Evolutionary conservation across 2,888 invertebrate species (phyloP).

Genomic region (Bruchidius siliquastri): DNA sequence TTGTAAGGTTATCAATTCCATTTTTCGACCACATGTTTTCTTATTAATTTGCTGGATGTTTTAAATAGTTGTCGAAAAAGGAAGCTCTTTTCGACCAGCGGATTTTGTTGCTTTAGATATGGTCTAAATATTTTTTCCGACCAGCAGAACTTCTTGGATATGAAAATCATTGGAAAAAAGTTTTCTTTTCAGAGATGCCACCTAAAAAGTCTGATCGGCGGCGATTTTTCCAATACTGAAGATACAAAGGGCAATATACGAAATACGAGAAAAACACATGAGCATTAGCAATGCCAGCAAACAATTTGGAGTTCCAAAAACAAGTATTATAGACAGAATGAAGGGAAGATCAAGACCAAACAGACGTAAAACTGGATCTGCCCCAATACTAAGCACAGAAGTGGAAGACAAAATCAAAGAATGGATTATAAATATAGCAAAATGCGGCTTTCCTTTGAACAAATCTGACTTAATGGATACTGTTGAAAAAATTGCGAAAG

Average conservation of each 20-base stretch:
- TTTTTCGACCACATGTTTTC: too few species aligned
- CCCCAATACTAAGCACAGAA: slow-evolving; percentile 5
- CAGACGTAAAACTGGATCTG: background rate
- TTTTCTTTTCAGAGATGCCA: background rate
- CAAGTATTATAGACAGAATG: background rate
- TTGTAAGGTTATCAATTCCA: too few species aligned
- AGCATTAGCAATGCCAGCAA: background rate
- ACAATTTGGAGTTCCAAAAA: background rate
- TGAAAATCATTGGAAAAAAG: too few species aligned
- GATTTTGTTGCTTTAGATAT: too few species aligned
- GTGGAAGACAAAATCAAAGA: slow-evolving; percentile 27
- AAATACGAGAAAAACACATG: background rate
- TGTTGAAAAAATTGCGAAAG: slow-evolving; percentile 23
- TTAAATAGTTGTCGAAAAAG: too few species aligned
- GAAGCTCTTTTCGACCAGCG: too few species aligned
- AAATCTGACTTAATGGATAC: slow-evolving; percentile 29
- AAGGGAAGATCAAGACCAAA: slow-evolving; percentile 2
- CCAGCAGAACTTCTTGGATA: too few species aligned
- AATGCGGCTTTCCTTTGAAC: slow-evolving; percentile 33
- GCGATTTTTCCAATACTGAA: background rate
- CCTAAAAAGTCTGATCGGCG: background rate
- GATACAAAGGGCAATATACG: background rate
- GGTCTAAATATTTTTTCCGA: too few species aligned
- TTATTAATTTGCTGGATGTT: too few species aligned
- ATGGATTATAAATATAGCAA: slow-evolving; percentile 27